These are phyloP conservation scores for Cyprinus carpio DNA, from an alignment of 2,113 vertebrate genomes.

Conservation along the genomic window DNA sequence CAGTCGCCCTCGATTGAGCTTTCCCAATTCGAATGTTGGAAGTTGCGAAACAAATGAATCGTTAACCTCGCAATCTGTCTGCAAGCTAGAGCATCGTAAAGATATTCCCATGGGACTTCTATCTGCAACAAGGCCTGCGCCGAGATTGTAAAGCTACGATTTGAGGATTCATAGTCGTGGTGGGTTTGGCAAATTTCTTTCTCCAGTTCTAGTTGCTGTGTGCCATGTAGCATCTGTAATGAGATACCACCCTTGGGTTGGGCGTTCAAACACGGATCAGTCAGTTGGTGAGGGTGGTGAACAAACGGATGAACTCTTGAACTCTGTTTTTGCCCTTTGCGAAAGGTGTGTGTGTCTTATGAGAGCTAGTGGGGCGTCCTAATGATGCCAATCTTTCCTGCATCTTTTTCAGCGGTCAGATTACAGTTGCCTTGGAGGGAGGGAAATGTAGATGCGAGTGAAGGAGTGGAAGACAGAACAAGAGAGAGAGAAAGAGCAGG, in stretches of 20 bases:
- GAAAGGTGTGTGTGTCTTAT: constrained; percentile 47
- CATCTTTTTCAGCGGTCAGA: constrained; percentile 52
- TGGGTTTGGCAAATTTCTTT: constrained; percentile 33
- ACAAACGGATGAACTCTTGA: constrained; percentile 65
- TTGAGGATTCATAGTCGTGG: constrained; percentile 41
- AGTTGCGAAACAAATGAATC: not conserved
- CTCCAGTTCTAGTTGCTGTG: constrained; percentile 33
- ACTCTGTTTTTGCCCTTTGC: constrained; percentile 61
- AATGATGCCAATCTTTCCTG: constrained; percentile 61
- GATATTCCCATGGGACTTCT: not conserved
- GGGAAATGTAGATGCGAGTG: constrained; percentile 50
- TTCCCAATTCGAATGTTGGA: not conserved
- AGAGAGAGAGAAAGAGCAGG: not conserved
- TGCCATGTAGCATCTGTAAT: constrained; percentile 50
- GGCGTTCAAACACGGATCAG: constrained; percentile 60
- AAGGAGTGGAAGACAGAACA: constrained; percentile 13
- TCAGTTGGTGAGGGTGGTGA: constrained; percentile 60
- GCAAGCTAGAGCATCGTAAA: not conserved
- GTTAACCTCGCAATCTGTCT: constrained; percentile 33
- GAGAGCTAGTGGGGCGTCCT: constrained; percentile 52
- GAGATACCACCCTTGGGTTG: constrained; percentile 59
- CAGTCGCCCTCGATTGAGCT: not conserved
- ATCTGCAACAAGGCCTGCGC: constrained; percentile 4
- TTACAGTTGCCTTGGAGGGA: constrained; percentile 52
- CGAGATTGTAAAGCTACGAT: not conserved